Conservation (phyloP, 2,113 vertebrate genomes). For the Tamias sibiricus region DNA sequence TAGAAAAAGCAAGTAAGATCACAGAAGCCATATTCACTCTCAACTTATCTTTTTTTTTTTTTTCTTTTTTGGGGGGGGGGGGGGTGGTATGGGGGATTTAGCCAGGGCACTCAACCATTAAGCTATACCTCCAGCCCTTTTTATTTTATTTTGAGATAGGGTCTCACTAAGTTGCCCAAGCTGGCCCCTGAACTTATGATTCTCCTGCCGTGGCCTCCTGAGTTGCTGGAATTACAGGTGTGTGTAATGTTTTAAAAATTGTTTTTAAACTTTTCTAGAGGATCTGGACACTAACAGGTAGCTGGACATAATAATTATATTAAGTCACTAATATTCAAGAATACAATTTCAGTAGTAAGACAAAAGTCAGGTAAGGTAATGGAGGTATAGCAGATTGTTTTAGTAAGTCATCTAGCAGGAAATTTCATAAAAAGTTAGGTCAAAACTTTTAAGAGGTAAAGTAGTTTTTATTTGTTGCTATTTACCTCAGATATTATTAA, state of each 20-base stretch:
- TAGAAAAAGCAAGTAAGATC: not conserved
- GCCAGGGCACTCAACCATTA: too few relatives aligned
- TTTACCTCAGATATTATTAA: not conserved
- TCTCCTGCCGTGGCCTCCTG: too few relatives aligned
- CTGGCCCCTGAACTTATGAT: too few relatives aligned
- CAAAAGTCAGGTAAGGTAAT: conserved; percentile 24
- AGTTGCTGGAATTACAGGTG: too few relatives aligned
- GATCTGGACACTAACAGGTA: not conserved
- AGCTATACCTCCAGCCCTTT: too few relatives aligned
- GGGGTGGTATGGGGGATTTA: too few relatives aligned
- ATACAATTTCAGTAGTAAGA: conserved; percentile 41
- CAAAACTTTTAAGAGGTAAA: conserved; percentile 37
- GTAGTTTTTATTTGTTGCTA: not conserved
- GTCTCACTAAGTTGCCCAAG: too few relatives aligned
- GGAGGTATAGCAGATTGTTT: not conserved
- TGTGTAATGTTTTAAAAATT: too few relatives aligned
- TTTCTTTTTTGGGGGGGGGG: too few relatives aligned
- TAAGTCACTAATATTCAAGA: conserved; percentile 37
- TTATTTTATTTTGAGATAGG: too few relatives aligned
- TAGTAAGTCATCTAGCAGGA: conserved; percentile 13
- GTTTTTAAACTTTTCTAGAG: not conserved
- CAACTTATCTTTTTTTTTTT: too few relatives aligned
- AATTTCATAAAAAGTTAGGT: not conserved
- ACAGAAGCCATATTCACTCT: not conserved
- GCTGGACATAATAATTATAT: not conserved